phyloP scores from a whole-genome alignment of 2,113 vertebrate species.

The Nothoprocta perdicaria region DNA sequence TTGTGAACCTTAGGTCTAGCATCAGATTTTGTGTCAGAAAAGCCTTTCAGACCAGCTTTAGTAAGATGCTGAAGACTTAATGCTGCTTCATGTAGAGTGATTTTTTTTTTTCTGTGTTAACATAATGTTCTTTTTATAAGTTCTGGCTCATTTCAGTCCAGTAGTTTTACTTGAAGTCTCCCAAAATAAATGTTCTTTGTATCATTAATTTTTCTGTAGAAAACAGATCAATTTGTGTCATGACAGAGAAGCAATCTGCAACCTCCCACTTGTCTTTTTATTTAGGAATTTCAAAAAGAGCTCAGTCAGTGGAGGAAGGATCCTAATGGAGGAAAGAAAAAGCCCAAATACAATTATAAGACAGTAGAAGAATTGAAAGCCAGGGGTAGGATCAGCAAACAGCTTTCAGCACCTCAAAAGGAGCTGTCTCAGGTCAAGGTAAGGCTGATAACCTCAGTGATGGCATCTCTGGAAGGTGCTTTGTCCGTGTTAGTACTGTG shows the following conservation, averaged over 20 bases:
- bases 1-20: neutral
- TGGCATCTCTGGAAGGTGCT: neutral
- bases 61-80: neutral
- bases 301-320: slow-evolving; percentile 97
- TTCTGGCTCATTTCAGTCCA: neutral
- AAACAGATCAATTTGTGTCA: fast-evolving
- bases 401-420: slow-evolving; percentile 87
- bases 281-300: slow-evolving; percentile 93
- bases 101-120: too few relatives aligned
- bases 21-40: neutral
- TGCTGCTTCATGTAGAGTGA: fast-evolving
- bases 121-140: neutral
- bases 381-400: slow-evolving; percentile 87
- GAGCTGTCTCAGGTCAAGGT: slow-evolving; percentile 96
- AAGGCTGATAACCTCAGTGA: neutral
- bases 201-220: neutral
- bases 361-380: slow-evolving; percentile 96
- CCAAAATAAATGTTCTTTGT: fast-evolving
- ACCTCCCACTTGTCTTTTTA: neutral
- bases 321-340: slow-evolving; percentile 88
- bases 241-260: neutral
- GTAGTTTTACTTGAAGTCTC: neutral
- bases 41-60: neutral
- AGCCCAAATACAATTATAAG: slow-evolving; percentile 94
- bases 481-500: neutral